These are phyloP conservation scores for Telmatochromis brichardi DNA, from an alignment of 2,113 vertebrate genomes.

Conservation along the genomic window DNA sequence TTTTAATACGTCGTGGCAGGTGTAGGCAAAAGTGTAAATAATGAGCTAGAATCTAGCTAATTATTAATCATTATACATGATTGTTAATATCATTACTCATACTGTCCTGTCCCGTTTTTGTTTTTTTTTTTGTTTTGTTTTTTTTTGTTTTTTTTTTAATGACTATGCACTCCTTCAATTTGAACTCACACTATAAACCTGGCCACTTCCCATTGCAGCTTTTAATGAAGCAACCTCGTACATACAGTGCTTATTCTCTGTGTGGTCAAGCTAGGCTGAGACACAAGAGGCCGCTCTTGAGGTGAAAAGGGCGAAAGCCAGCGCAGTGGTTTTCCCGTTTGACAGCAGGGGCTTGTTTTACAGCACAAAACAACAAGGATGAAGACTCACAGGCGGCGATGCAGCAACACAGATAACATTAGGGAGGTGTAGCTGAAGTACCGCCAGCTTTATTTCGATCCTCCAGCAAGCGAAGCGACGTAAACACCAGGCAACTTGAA, in stretches of 20 bases:
- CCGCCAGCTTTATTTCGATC: neutral
- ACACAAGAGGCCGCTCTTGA: conserved; percentile 62
- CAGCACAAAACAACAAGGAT: conserved; percentile 47
- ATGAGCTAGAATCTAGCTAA: neutral
- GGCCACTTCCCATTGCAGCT: neutral
- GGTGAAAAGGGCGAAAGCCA: conserved; percentile 28
- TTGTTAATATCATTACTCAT: neutral
- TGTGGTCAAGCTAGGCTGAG: neutral
- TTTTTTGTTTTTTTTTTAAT: neutral
- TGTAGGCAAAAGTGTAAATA: neutral
- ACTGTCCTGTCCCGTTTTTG: neutral
- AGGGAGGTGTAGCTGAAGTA: neutral
- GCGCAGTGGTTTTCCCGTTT: conserved; percentile 10
- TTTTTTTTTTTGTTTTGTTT: accelerated
- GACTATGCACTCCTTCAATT: neutral
- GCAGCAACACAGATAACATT: neutral
- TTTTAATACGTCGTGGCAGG: neutral
- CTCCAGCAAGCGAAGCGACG: neutral
- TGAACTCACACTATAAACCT: neutral
- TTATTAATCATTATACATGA: neutral
- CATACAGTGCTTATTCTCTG: neutral
- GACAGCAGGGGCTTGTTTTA: conserved; percentile 52
- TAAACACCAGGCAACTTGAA: neutral
- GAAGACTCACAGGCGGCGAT: conserved; percentile 18
- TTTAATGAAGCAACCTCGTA: neutral